These are phyloP conservation scores for Sphenodon punctatus DNA, from an alignment of 2,797 vertebrate species.

Conservation along the genomic window DNA sequence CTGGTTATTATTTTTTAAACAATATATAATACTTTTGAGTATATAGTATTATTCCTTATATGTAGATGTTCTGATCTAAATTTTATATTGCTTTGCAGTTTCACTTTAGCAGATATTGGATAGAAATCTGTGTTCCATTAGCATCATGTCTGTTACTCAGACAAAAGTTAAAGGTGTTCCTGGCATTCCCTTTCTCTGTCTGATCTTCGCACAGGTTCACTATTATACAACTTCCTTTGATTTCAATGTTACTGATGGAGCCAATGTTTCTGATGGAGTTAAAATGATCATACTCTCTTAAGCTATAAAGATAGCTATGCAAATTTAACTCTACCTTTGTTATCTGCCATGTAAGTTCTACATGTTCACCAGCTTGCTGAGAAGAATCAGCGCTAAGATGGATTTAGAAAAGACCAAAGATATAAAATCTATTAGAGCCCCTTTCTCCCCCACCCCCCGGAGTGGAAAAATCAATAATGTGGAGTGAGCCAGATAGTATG, in stretches of 20 bases:
- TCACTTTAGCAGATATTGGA: neutral
- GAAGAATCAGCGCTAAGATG: conserved; percentile 23
- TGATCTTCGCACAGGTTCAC: neutral
- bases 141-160: neutral
- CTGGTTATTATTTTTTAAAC: neutral
- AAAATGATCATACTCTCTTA: neutral
- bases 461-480: conserved; percentile 62
- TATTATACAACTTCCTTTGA: neutral
- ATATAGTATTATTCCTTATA: neutral
- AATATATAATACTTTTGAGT: neutral
- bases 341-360: neutral
- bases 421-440: conserved; percentile 56
- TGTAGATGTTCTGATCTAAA: neutral
- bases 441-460: conserved; percentile 37
- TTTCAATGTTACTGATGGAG: too few relatives aligned
- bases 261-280: neutral
- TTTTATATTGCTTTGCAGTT: neutral
- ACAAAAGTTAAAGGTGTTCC: neutral
- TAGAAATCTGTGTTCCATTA: neutral
- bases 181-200: neutral
- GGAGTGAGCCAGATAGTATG: conserved; percentile 43
- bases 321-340: conserved; percentile 22
- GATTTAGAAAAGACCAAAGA: conserved; percentile 57
- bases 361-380: neutral
- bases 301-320: neutral